Base-by-base conservation (phyloP, 64 coral and sea anemone species). In the Trachythela sp. region DNA sequence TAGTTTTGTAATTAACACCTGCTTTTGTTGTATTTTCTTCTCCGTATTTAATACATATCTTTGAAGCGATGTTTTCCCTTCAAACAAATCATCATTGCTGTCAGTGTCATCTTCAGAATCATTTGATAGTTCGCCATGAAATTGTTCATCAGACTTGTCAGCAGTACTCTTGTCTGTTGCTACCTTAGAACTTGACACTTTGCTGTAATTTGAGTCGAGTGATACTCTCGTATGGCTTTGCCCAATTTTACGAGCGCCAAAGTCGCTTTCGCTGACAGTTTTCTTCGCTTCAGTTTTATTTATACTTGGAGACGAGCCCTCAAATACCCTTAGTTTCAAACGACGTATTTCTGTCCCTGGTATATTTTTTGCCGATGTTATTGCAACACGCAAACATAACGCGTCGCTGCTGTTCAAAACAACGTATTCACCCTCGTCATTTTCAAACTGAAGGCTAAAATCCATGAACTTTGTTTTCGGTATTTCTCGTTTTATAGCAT, bases 11-110 rank as follows among this genome's bases (percentile, higher is more conserved):
- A 91, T 43, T 42, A 58, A 32, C 39, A 33, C 36, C 29, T 35
- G 7, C 64, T 75, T 91, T 85, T 84, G 22, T 85, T 91, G 31
- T 68, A 85, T 84, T 90, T 84, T 90, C 42, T 85, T 80, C 56
- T 90, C 77, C 29, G 48, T 90, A 60, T 84, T 90, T 34, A 90
- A 39, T 26, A 85, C 39, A 40, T 90, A 90, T 54, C 83, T 70
- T 85, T 70, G 77, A 43, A 91, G 56, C 33, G 84, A 83, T 41
- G 84, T 90, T 84, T 85, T 91, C 64, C 32, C 89, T 71, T 30
- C 30, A 77, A 77, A 77, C 36, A 77, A 77, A 77, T 38, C 36
- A 6, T 77, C 36, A 38, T 77, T 35, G 71, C 24, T 77, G 71
- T 77, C 71, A 77, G 30, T 38, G 11, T 77, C 71, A 77, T 77